Evolutionary conservation across 2,797 vertebrate species (phyloP).

Genomic region (Tinamus major): DNA sequence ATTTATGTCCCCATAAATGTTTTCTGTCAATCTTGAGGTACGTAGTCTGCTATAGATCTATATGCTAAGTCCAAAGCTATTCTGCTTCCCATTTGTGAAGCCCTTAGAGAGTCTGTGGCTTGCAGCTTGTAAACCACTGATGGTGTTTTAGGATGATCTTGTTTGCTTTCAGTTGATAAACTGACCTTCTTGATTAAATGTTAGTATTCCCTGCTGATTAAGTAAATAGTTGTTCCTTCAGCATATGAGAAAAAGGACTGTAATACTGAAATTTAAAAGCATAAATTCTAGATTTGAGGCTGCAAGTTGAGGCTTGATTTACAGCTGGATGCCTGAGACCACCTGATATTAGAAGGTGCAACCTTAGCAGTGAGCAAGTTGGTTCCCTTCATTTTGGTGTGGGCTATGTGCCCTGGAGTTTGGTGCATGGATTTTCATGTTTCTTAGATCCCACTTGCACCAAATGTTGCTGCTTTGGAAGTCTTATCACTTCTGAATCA

Average conservation of each 20-base stretch:
- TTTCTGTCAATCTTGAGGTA: not conserved
- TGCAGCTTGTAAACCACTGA: not conserved
- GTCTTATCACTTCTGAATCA: not conserved
- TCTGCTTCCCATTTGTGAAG: not conserved
- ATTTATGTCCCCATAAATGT: not conserved
- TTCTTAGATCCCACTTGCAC: not conserved
- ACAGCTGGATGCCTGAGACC: not conserved
- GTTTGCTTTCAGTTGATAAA: not conserved
- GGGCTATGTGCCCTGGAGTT: not conserved
- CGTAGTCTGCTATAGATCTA: not conserved
- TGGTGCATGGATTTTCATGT: not conserved
- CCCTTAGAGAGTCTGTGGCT: not conserved
- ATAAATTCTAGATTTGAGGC: not conserved
- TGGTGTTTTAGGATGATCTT: not conserved
- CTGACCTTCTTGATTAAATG: not conserved
- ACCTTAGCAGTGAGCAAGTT: not conserved
- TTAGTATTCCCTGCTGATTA: not conserved
- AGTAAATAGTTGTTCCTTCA: not conserved
- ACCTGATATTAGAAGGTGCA: not conserved
- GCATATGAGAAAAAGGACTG: not conserved
- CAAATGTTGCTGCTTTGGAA: not conserved
- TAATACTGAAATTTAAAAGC: not conserved
- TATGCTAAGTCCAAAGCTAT: no score
- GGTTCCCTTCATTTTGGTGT: not conserved
- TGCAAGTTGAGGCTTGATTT: not conserved